These are phyloP conservation scores for Vesta saturnalis DNA, from an alignment of 2,888 invertebrate genomes.

Conservation along the genomic window DNA sequence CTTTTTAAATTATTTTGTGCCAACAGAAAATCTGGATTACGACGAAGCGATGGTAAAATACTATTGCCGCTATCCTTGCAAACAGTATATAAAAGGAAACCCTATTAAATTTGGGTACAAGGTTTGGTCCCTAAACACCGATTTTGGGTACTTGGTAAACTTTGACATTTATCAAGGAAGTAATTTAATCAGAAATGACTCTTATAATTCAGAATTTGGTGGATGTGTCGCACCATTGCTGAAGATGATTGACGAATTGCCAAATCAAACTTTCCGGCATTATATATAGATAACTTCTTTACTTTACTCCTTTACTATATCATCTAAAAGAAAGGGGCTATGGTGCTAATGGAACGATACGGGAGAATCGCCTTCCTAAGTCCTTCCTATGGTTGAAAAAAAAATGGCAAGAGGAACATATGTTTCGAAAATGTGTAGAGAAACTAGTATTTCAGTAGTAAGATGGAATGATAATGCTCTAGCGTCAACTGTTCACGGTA, in stretches of 20 bases:
- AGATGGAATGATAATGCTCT: not conserved
- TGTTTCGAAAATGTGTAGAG: not conserved
- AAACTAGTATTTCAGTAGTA: not conserved
- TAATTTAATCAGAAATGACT: not conserved
- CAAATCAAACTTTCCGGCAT: slow-evolving; percentile 1
- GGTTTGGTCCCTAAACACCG: slow-evolving; percentile 5
- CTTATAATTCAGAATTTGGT: not conserved
- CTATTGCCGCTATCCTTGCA: not conserved
- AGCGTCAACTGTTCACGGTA: slow-evolving; percentile 3
- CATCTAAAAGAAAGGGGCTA: not conserved
- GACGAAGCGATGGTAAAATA: not conserved
- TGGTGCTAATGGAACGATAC: not conserved
- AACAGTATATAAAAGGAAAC: not conserved
- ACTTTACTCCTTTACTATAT: not conserved
- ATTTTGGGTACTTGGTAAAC: not conserved
- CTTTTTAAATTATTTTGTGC: not conserved
- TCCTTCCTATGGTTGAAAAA: not conserved
- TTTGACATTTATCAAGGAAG: slow-evolving; percentile 11
- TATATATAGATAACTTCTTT: not conserved
- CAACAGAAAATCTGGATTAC: slow-evolving; percentile 2
- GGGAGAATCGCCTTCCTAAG: not conserved
- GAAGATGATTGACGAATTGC: slow-evolving; percentile 3
- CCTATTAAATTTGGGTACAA: slow-evolving; percentile 5
- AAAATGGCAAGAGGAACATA: slow-evolving; percentile 1
- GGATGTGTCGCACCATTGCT: not conserved